phyloP scores from a whole-genome alignment of 2,797 vertebrate species.

The Platalea minor region DNA sequence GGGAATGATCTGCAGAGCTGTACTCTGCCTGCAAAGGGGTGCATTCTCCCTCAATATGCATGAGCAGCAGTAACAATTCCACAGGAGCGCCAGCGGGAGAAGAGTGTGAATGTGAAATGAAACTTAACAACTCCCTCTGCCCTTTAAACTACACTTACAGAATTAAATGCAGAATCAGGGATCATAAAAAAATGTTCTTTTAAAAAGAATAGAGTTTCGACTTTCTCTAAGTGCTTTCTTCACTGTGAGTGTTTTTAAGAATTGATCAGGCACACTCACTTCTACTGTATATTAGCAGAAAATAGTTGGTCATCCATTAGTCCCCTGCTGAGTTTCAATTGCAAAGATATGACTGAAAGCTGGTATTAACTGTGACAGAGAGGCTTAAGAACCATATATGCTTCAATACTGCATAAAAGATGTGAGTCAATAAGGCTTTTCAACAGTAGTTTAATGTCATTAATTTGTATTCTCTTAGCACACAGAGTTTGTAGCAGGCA shows the following conservation, averaged over 20 bases:
- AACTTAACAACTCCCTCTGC: constrained; percentile 40
- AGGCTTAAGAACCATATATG: neutral
- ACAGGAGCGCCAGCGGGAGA: neutral
- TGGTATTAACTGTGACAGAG: constrained; percentile 37
- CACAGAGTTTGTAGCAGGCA: neutral
- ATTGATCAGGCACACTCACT: constrained; percentile 12
- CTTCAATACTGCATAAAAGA: neutral
- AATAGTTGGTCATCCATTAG: constrained; percentile 34
- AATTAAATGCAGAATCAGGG: constrained; percentile 24
- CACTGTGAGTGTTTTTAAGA: constrained; percentile 9
- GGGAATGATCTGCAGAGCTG: neutral
- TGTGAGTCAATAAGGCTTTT: neutral
- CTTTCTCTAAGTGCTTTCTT: constrained; percentile 6
- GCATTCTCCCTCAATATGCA: neutral
- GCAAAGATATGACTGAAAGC: constrained; percentile 29
- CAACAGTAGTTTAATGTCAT: neutral
- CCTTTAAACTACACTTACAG: constrained; percentile 26
- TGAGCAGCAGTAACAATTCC: constrained; percentile 17
- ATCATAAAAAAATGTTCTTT: neutral
- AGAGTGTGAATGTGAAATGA: constrained; percentile 31
- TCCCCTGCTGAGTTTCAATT: neutral
- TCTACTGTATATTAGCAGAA: constrained; percentile 15
- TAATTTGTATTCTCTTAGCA: constrained; percentile 25
- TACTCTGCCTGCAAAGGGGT: neutral
- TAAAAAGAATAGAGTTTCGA: neutral